Evolutionary conservation across 2,888 invertebrate species (phyloP), one percentile per base, ranked within the genome.

Genomic region (Deroplatys truncata): DNA sequence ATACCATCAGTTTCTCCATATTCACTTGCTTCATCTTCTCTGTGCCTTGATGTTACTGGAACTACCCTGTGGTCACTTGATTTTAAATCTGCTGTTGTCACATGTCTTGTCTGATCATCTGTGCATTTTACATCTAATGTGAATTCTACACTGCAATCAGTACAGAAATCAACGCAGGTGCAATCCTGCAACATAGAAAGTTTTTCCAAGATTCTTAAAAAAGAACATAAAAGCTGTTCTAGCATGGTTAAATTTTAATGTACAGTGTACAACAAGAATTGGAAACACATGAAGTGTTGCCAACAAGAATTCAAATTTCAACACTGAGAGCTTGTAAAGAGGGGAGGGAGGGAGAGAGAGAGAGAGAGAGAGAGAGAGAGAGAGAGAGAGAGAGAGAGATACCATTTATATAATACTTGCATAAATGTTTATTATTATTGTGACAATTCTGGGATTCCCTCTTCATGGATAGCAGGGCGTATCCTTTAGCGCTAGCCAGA

Each of bases 141-240:
- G 92, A 99, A 99, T 93, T 99, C 99, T 0, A 99, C 99, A 91
- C 99, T 98, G 93, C 99, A 99, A 91, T 99, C 98, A 2, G 97
- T 96, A 93, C 99, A 99, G 93, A 99, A 99, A 94, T 99, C 99
- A 35, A 97, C 96, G 93, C 99, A 99, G 91, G 97, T 97, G 93
- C 99, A 99, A 93, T 99, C 99, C 94, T 98, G 94, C 43, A 92
- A 92, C 91, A 89, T 31, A 72, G 2, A 56, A 84, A 89, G 56
- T 88, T 82, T 82, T 35, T 8, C 35, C 35, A 35, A 29, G 35
- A 8, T 82, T 31, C n/a, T 4, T 29, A 85, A 28, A n/a, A 29
- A 16, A 29, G 16, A 16, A 5, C 35, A 35, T 35, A 35, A 35
- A 35, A 35, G 2, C 35, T 35, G 7, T 35, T 35, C 35, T 35